A percentile compares a stretch with the other conserved stretches of the same genome.
These are phyloP conservation scores for Meda fulgida DNA, from an alignment of 2,797 vertebrate genomes.

Conservation along the genomic window DNA sequence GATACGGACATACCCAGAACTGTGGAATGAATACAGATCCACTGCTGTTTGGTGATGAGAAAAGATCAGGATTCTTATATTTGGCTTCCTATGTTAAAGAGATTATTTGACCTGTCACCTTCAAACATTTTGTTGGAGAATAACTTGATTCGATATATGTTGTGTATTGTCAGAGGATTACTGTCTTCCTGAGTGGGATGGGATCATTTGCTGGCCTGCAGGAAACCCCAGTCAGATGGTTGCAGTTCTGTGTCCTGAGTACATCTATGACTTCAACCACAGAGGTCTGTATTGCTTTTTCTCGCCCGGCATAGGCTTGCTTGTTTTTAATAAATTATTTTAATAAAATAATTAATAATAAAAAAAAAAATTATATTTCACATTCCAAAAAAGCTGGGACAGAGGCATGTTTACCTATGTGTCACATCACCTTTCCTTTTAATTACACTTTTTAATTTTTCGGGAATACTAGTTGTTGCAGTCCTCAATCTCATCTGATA, in stretches of 20 bases:
- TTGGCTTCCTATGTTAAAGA: background rate
- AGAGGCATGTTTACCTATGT: background rate
- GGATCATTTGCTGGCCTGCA: constrained; percentile 89
- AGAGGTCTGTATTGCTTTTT: constrained; percentile 71
- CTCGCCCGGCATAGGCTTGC: background rate
- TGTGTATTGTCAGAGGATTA: constrained; percentile 71
- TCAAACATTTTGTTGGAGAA: background rate
- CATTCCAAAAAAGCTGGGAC: background rate
- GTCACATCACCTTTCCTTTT: background rate
- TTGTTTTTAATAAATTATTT: background rate
- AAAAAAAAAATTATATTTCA: too few relatives aligned
- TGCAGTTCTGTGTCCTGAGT: constrained; percentile 83
- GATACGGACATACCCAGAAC: background rate
- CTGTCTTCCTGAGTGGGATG: constrained; percentile 89
- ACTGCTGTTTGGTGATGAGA: background rate
- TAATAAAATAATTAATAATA: too few relatives aligned
- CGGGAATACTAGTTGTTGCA: background rate
- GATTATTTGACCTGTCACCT: background rate
- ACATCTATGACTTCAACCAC: constrained; percentile 94
- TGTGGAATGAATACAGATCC: background rate
- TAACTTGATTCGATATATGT: background rate
- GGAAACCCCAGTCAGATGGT: constrained; percentile 80
- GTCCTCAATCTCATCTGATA: background rate
- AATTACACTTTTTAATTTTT: background rate
- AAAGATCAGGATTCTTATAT: background rate